Base-by-base conservation (phyloP, 2,113 vertebrate genomes). In the Dolichotis patagonum region DNA sequence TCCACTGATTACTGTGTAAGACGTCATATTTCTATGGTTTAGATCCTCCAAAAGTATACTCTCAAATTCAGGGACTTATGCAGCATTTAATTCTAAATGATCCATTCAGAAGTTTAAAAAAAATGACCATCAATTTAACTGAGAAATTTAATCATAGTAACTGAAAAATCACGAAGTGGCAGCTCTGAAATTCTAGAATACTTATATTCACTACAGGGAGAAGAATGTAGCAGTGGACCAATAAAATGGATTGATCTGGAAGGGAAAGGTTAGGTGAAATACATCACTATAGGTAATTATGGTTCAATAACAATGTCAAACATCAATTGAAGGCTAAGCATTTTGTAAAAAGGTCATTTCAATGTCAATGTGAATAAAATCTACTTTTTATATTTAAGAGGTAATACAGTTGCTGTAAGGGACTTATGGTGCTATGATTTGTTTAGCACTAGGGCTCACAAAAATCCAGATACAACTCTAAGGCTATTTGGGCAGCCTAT, bases 31-130 rank as follows among this genome's bases (percentile, higher is more conserved):
- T 90, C 62, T 43, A 30, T 87, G 84, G 91, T 91, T 87, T 95
- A 94, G 38, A 52, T 63, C 52, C 67, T 97, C n/a, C n/a, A 91
- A 91, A 96, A 88, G 20, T 84, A 49, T 58, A 62, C 28, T 97
- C 73, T 92, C 20, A 82, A 96, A 24, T 96, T 96, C 78, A 96
- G 82, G n/a, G 24, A 89, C 92, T 96, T 84, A 88, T 95, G 95
- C 90, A 91, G 54, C 83, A 93, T 95, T 98, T 97, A 94, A 87
- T 97, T 95, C 75, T 94, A 96, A 96, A 97, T 96, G 91, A 8
- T 4, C 88, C 52, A 22, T 93, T 96, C 67, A 96, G 56, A 91
- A 91, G 88, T 41, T n/a, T 26, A 62, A 62, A 94, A 52, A 60
- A 95, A 97, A 93, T 96, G 67, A 97, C 22, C 85, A 85, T 89